Evolutionary conservation across 2,113 vertebrate species (phyloP), one percentile per base, ranked within the genome.

Genomic region (Dromaius novaehollandiae): DNA sequence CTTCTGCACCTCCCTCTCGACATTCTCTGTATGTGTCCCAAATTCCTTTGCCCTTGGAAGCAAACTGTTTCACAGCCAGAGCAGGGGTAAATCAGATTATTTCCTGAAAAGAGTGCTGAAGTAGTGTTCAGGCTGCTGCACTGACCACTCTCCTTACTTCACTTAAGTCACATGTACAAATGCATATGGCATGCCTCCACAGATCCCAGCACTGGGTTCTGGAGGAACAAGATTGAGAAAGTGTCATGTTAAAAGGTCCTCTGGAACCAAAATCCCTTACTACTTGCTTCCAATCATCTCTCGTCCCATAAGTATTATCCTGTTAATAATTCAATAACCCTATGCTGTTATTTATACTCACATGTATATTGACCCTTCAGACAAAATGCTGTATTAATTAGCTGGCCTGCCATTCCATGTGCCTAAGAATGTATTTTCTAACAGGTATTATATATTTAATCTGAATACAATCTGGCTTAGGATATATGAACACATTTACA

Each of bases 101-200:
- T 25, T 17, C 44, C 44, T 46, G 44, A 46, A 46, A 46, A 46
- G 14, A 46, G 14, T 38, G 21, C 40, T 56, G 36, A 19, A 63
- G n/a, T 32, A 25, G 26, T 46, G 16, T 30, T 46, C 44, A 46
- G 42, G 46, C 66, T 69, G 42, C 66, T 69, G 66, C 30, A 7
- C 13, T 30, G 20, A 34, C 13, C 42, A 19, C 28, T 42, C 51
- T 40, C 42, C 42, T 42, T 55, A 21, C 34, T 18, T 73, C n/a
- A 32, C 0, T 0, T 36, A 66, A 46, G 15, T 30, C 51, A 73
- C 38, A 24, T 7, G 5, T 20, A 28, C 32, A 68, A 32, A 44
- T 64, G 32, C 56, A 42, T 40, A n/a, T 6, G 42, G 6, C 11
- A 14, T 25, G 36, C 20, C 34, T 55, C 53, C 48, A 13, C 24